Percentiles rank a stretch among this genome's conserved stretches.
Conservation (phyloP, 2,113 vertebrate genomes). For the Verasper variegatus region DNA sequence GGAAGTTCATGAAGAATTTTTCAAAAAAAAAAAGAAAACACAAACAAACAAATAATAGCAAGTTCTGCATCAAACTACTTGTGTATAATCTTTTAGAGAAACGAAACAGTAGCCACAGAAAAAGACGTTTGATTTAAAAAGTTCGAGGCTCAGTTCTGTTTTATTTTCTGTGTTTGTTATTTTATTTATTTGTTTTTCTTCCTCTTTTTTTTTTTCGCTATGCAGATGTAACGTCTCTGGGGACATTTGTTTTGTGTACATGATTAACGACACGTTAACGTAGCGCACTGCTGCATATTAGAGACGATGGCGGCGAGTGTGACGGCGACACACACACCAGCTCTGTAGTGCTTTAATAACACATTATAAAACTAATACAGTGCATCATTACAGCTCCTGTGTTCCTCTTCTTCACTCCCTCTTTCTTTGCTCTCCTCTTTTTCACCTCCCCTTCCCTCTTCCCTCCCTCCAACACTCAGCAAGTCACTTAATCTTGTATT, state of each 20-base stretch:
- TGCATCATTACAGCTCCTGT: conserved; percentile 45
- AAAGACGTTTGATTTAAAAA: conserved; percentile 61
- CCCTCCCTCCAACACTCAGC: conserved; percentile 29
- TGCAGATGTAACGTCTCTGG: conserved; percentile 68
- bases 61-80: conserved; percentile 79
- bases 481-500: conserved; percentile 69
- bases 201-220: conserved; percentile 61
- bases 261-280: conserved; percentile 52
- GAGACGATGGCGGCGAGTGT: conserved; percentile 50
- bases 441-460: conserved; percentile 34
- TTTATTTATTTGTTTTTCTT: conserved; percentile 67
- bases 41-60: conserved; percentile 61
- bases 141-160: conserved; percentile 50
- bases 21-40: conserved; percentile 51
- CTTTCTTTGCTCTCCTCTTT: conserved; percentile 47
- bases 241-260: conserved; percentile 47
- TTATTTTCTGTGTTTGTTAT: conserved; percentile 58
- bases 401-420: conserved; percentile 42
- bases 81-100: conserved; percentile 79
- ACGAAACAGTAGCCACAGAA: conserved; percentile 73
- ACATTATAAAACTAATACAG: conserved; percentile 47
- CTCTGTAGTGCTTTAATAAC: conserved; percentile 76
- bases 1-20: conserved; percentile 70
- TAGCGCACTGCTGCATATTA: conserved; percentile 76
- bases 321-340: conserved; percentile 12